Conservation (phyloP, 2,888 invertebrate genomes). For the Cosmia trapezina region DNA sequence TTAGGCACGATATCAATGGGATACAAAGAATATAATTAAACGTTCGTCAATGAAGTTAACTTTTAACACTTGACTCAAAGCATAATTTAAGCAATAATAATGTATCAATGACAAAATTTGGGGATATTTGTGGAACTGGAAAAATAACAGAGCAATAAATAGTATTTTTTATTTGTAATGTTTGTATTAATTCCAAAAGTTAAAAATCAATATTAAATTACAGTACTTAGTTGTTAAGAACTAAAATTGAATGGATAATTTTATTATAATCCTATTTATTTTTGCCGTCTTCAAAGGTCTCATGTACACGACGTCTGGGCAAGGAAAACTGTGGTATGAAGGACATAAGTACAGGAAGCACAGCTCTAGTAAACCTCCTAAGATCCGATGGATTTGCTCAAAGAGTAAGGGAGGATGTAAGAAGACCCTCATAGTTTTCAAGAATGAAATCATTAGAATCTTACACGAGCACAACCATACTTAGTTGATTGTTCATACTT, state of each 20-base stretch:
- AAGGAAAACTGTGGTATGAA: conserved; percentile 38
- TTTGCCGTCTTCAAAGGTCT: conserved; percentile 44
- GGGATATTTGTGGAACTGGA: not conserved
- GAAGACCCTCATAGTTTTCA: conserved; percentile 62
- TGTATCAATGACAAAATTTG: not conserved
- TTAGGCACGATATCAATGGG: not conserved
- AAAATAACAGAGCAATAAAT: not conserved
- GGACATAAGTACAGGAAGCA: conserved; percentile 63
- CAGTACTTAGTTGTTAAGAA: not conserved
- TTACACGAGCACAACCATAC: conserved; percentile 41
- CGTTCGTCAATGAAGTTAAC: not conserved
- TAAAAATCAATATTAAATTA: not conserved
- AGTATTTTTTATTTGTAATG: not conserved
- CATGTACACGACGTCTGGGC: conserved; percentile 46
- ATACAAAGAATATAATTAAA: not conserved
- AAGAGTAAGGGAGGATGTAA: conserved; percentile 61
- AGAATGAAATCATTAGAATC: conserved; percentile 41
- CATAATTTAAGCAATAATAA: not conserved
- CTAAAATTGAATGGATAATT: not conserved
- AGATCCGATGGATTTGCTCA: conserved; percentile 68
- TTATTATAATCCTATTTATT: not conserved
- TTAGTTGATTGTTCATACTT: not conserved
- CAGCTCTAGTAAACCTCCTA: conserved; percentile 64
- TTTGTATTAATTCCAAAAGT: not conserved
- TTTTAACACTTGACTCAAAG: not conserved